These are phyloP conservation scores for Mionectes olivaceus DNA, from an alignment of 2,797 vertebrate species.

Conservation along the genomic window DNA sequence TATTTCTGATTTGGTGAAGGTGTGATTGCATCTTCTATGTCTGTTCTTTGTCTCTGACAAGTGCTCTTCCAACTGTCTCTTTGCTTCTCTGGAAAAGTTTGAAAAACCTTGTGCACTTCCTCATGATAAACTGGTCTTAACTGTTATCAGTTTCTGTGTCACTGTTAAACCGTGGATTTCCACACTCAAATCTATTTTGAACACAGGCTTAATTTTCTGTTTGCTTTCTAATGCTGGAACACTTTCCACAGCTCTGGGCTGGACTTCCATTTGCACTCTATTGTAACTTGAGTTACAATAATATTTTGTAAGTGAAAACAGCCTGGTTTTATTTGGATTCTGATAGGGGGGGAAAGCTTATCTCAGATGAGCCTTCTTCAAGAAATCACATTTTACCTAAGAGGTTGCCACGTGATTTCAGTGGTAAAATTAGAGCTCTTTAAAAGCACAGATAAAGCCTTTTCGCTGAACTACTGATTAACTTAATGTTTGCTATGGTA, in stretches of 20 bases:
- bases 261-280: not conserved
- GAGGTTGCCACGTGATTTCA: not conserved
- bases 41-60: not conserved
- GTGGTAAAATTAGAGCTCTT: not conserved
- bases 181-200: constrained; percentile 22
- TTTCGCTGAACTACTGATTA: constrained; percentile 8
- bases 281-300: not conserved
- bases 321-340: not conserved
- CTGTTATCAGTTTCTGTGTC: constrained; percentile 18
- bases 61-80: not conserved
- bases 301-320: not conserved
- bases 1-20: not conserved
- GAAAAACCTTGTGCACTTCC: not conserved
- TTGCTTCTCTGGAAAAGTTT: not conserved
- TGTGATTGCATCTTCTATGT: not conserved
- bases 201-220: constrained; percentile 33
- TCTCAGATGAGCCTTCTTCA: not conserved
- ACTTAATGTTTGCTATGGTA: not conserved
- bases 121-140: constrained; percentile 12
- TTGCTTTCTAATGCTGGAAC: not conserved
- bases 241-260: not conserved
- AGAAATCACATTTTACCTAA: not conserved
- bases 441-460: not conserved
- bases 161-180: constrained; percentile 11
- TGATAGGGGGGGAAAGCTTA: not conserved